A percentile compares a stretch with the other conserved stretches of the same genome.
Conservation (phyloP, 2,888 invertebrate genomes). For the Agelastica alni region DNA sequence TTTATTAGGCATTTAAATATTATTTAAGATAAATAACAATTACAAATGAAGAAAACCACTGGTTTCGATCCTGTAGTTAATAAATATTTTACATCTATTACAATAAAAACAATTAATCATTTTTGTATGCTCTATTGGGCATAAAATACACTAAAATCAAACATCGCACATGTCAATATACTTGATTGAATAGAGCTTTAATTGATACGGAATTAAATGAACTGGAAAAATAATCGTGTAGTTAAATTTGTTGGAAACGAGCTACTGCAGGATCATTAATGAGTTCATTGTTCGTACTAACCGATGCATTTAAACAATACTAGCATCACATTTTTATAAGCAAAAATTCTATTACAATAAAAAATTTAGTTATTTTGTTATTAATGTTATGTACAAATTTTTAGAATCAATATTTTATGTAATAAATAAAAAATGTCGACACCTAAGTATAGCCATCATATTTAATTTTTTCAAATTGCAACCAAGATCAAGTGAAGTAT, state of each 20-base stretch:
- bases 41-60: no score
- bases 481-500: no score
- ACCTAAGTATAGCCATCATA: no score
- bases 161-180: slow-evolving; percentile 16
- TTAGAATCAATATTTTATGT: no score
- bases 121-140: slow-evolving; percentile 3
- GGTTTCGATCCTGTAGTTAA: no score
- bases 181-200: slow-evolving; percentile 19
- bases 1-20: no score
- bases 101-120: slow-evolving; percentile 19
- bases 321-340: slow-evolving; percentile 3
- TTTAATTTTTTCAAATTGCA: no score
- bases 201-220: slow-evolving; percentile 17
- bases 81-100: no score
- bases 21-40: no score
- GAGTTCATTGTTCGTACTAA: slow-evolving; percentile 19
- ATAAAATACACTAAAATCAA: slow-evolving; percentile 12
- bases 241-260: slow-evolving; percentile 17
- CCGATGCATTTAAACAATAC: slow-evolving; percentile 4
- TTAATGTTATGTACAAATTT: no score
- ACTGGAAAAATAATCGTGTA: slow-evolving; percentile 16
- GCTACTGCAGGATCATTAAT: slow-evolving; percentile 11
- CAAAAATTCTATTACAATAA: neutral
- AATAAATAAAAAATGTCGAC: no score
- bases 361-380: neutral